Base-by-base conservation (phyloP, 2,888 invertebrate genomes). In the Andrena haemorrhoa region DNA sequence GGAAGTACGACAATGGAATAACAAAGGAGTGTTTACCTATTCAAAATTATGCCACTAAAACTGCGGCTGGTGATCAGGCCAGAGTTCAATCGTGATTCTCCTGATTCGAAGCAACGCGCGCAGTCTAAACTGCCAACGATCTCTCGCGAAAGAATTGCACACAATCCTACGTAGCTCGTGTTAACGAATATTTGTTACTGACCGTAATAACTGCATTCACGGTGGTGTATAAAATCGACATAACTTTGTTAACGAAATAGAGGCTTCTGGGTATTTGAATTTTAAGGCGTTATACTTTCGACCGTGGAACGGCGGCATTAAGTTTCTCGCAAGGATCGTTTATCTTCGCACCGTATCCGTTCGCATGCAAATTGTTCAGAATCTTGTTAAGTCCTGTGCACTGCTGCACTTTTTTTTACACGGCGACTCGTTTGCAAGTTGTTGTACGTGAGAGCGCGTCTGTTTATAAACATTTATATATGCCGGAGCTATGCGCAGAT, bases 331-430 rank as follows among this genome's bases (percentile, higher is more conserved):
- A 23, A 61, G 61, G 41, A 53, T 33, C 53, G 31, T 53, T 73
- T 53, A 49, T 63, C 47, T n/a, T 26, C 35, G 26, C 63, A 16
- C n/a, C 10, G 10, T 60, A 49, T 35, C 35, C 58, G 60, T 31
- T 53, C 12, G 29, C 29, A 51, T 66, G 60, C 51, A 61, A 68
- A 75, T 74, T 68, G 75, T 74, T 66, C 75, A 61, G 60, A 51
- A 29, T 61, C 47, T 53, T 41, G 66, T 68, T 68, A 33, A 74
- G 29, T 12, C n/a, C 26, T 23, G 5, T 26, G 0, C 41, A 7
- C 8, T 7, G 16, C 8, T 4, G 12, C n/a, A 31, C 6, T n/a
- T 68, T 56, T 68, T 56, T 66, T 68, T 61, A 20, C 53, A n/a
- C 51, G 64, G 7, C 41, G 41, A 47, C 20, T 71, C 68, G 10